These are phyloP conservation scores for Caprella mutica DNA, from an alignment of 2,888 invertebrate genomes.

Conservation along the genomic window DNA sequence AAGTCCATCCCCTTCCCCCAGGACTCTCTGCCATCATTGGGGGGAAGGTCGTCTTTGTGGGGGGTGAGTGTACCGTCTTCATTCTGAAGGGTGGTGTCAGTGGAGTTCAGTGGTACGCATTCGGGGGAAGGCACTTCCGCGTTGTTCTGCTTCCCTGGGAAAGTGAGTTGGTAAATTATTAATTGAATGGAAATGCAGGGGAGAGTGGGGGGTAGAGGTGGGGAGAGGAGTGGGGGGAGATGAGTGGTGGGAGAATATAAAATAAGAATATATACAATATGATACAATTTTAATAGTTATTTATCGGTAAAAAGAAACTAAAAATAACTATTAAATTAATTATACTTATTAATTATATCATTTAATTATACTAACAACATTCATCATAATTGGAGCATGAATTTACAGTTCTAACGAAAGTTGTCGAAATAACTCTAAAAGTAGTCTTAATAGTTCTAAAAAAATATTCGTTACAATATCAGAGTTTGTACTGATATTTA, in stretches of 20 bases:
- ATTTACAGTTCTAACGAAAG: no score
- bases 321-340: not conserved
- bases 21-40: constrained; percentile 59
- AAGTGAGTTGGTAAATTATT: no score
- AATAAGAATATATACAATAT: not conserved
- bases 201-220: constrained; percentile 20
- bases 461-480: no score
- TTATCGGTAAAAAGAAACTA: not conserved
- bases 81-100: no score
- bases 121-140: not conserved
- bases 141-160: no score
- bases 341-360: not conserved
- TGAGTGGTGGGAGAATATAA: no score
- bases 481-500: no score
- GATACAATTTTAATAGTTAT: not conserved
- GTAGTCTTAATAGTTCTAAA: not conserved
- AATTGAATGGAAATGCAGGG: no score
- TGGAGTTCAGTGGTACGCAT: no score
- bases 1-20: constrained; percentile 96
- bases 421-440: no score
- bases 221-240: no score
- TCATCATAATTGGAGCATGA: not conserved
- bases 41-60: constrained; percentile 1
- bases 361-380: not conserved
- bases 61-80: not conserved